Base-by-base conservation (phyloP, 1,140 invertebrate genomes). In the Drosophila pruinosa region DNA sequence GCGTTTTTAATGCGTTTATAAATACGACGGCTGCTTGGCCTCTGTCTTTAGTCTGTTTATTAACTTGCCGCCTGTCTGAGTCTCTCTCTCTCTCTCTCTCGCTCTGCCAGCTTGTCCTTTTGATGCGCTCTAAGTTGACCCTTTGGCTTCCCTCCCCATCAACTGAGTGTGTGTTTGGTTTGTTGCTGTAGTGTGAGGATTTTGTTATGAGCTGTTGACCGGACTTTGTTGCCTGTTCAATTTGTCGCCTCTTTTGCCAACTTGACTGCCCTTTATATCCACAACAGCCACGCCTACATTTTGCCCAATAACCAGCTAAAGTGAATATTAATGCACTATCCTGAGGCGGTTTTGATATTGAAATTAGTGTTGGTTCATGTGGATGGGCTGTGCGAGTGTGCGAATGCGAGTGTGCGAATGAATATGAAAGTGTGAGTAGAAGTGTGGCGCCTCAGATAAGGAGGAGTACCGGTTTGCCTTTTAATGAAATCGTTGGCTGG, bases 1-100 rank as follows among this genome's bases (percentile, higher is more conserved):
- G 75, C 78, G 72, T 75, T 71, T 69, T 78, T 85, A 85, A 83
- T 85, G 72, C 70, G 72, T 79, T 83, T 79, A 72, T 79, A 79
- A 76, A 86, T 67, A 83, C 62, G 57, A 41, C 47, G 39, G 56
- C 43, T 10, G 38, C 6, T 34, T 14, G 15, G 43, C 8, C n/a
- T 24, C n/a, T 10, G 38, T 39, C 15, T 45, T 14, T 10, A 15
- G 8, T 38, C 26, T 57, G 64, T 69, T 52, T 72, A 72, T 75
- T 72, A 72, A 75, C 72, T 72, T 65, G 53, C 43, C 59, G 39
- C 41, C 70, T 57, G 22, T 50, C 36, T 19, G 31, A 34, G 62
- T n/a, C 24, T 41, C 48, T 52, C 22, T 62, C 48, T 56, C 48
- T 61, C 59, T 72, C 45, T 36, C 36, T 24, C 38, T 15, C 8